These are phyloP conservation scores for Colaptes auratus DNA, from an alignment of 2,113 vertebrate genomes.

Conservation along the genomic window DNA sequence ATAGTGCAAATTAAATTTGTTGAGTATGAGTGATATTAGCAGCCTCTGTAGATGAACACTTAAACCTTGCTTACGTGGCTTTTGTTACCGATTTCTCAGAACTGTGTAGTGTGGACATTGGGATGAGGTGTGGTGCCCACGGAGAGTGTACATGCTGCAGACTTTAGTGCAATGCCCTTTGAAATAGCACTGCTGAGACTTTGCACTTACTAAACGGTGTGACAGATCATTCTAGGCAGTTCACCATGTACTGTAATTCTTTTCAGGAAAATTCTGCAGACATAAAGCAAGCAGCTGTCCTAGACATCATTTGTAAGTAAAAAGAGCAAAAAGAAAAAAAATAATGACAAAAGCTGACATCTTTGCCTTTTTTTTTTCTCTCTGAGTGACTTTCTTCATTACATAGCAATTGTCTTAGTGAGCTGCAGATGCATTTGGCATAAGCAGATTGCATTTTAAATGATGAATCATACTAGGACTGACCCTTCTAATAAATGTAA, in stretches of 20 bases:
- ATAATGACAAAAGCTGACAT: not conserved
- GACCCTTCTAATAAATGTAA: not conserved
- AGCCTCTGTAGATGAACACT: not conserved
- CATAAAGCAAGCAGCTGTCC: slow-evolving; percentile 79
- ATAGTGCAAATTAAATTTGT: not conserved
- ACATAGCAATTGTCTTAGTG: not conserved
- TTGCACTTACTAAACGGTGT: not conserved
- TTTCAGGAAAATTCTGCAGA: slow-evolving; percentile 79
- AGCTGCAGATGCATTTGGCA: not conserved
- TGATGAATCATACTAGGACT: not conserved
- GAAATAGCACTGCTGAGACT: not conserved
- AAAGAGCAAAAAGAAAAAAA: not conserved
- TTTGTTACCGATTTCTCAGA: fast-evolving
- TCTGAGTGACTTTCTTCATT: not conserved
- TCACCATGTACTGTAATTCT: not conserved
- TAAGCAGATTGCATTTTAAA: not conserved
- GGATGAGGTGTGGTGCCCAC: not conserved
- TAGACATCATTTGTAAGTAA: slow-evolving; percentile 91
- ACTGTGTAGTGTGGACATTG: not conserved
- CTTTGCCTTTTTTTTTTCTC: not conserved
- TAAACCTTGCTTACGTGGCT: not conserved
- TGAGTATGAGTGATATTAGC: not conserved
- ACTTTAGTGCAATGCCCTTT: not conserved
- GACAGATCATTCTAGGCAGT: not conserved
- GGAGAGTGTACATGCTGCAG: fast-evolving